Evolutionary conservation across 2,888 invertebrate species (phyloP).

Genomic region (Callyntrura sp.): DNA sequence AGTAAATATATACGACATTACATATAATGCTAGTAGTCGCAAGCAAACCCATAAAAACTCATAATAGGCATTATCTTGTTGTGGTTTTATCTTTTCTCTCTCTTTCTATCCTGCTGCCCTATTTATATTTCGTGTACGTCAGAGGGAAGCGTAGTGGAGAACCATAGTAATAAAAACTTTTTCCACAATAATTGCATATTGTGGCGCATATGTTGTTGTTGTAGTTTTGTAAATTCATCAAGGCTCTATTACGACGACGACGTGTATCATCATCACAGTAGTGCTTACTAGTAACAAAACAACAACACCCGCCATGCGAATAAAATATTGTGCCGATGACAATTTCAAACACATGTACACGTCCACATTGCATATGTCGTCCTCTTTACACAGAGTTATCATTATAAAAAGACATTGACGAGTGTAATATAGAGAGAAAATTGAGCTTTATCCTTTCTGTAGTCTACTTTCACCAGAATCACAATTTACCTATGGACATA

Average conservation of each 20-base stretch:
- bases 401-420: background rate
- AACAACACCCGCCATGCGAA: too few relatives aligned
- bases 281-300: background rate
- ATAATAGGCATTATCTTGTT: conserved; percentile 55
- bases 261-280: too few relatives aligned
- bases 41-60: conserved; percentile 40
- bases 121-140: conserved; percentile 57
- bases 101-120: conserved; percentile 17
- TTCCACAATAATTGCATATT: conserved; percentile 31
- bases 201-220: conserved; percentile 25
- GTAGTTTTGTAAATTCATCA: conserved; percentile 16
- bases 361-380: background rate
- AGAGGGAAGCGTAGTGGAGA: background rate
- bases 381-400: too few relatives aligned
- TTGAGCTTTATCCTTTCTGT: too few relatives aligned
- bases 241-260: too few relatives aligned
- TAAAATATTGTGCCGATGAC: too few relatives aligned
- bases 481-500: too few relatives aligned
- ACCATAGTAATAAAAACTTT: conserved; percentile 29
- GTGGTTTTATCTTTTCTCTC: conserved; percentile 19
- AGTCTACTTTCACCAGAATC: too few relatives aligned
- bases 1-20: background rate
- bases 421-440: too few relatives aligned
- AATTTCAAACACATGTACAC: conserved; percentile 1
- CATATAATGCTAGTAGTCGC: background rate